Evolutionary conservation across 2,113 vertebrate species (phyloP).

Genomic region (Zosterops borbonicus): DNA sequence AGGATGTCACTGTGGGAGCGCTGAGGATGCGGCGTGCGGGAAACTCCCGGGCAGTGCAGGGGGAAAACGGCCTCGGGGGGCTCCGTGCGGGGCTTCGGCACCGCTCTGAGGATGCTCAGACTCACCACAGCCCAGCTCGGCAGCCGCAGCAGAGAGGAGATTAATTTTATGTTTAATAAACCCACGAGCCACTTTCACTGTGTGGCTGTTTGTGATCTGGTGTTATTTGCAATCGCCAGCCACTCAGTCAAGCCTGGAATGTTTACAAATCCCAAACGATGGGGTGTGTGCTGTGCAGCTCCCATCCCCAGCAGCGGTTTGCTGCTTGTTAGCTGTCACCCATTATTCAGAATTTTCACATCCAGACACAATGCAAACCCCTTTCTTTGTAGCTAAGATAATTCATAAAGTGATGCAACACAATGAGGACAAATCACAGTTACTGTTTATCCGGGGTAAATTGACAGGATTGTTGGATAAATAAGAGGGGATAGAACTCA

Average conservation of each 20-base stretch:
- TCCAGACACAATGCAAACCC: not conserved
- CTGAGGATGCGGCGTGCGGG: not conserved
- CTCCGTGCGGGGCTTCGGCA: accelerated
- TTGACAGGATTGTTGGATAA: not conserved
- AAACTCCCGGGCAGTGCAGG: accelerated
- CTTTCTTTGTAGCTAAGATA: not conserved
- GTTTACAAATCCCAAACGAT: not conserved
- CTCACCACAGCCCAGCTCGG: not conserved
- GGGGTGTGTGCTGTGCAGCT: not conserved
- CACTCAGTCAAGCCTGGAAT: not conserved
- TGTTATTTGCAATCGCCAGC: not conserved
- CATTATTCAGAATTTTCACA: not conserved
- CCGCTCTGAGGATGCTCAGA: not conserved
- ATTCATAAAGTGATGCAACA: not conserved
- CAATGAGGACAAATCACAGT: not conserved
- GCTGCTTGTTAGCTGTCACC: not conserved
- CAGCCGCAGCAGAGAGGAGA: not conserved
- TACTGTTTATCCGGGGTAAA: not conserved
- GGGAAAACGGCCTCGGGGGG: not conserved
- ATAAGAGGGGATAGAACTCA: not conserved
- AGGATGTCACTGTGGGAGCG: slow-evolving; percentile 50
- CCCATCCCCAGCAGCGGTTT: not conserved
- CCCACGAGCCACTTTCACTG: not conserved
- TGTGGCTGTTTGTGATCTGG: not conserved
- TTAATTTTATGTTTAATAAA: not conserved